These are phyloP conservation scores for Stenoptilia bipunctidactyla DNA, from an alignment of 2,888 invertebrate species.

Conservation along the genomic window DNA sequence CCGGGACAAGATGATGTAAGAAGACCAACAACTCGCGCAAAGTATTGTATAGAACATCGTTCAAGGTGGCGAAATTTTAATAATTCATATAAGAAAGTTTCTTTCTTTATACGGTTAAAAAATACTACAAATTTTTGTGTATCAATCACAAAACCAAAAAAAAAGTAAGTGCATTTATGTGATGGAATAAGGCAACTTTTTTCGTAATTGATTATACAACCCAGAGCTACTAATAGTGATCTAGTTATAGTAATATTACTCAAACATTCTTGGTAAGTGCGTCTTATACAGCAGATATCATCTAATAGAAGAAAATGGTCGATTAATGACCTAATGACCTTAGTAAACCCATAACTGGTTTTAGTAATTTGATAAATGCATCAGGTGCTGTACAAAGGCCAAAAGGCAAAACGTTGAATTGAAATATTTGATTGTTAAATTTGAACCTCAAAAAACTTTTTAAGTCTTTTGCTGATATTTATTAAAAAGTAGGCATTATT, in stretches of 20 bases:
- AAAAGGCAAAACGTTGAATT: slow-evolving; percentile 7
- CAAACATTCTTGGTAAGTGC: slow-evolving; percentile 5
- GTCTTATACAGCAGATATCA: slow-evolving; percentile 7
- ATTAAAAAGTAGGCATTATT: slow-evolving; percentile 7
- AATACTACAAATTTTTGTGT: background rate
- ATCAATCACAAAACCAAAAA: slow-evolving; percentile 2
- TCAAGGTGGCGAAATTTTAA: background rate
- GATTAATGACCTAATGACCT: slow-evolving; percentile 8
- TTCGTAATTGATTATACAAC: slow-evolving; percentile 5
- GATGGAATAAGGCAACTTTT: slow-evolving; percentile 3
- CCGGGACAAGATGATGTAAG: slow-evolving; percentile 11
- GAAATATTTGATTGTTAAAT: slow-evolving; percentile 3
- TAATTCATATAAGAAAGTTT: background rate
- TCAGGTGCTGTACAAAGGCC: slow-evolving; percentile 3
- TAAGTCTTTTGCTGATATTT: slow-evolving; percentile 1
- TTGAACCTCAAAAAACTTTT: slow-evolving; percentile 8
- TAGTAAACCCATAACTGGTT: slow-evolving; percentile 9
- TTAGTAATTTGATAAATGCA: slow-evolving; percentile 11
- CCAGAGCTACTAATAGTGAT: slow-evolving; percentile 3
- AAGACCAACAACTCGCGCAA: slow-evolving; percentile 8
- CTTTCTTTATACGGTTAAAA: background rate
- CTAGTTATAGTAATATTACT: slow-evolving; percentile 5
- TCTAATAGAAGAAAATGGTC: slow-evolving; percentile 10
- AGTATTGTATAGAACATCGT: slow-evolving; percentile 1
- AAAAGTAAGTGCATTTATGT: background rate